These are phyloP conservation scores for Protomyctophum bolini DNA, from an alignment of 2,113 vertebrate genomes.

Conservation along the genomic window DNA sequence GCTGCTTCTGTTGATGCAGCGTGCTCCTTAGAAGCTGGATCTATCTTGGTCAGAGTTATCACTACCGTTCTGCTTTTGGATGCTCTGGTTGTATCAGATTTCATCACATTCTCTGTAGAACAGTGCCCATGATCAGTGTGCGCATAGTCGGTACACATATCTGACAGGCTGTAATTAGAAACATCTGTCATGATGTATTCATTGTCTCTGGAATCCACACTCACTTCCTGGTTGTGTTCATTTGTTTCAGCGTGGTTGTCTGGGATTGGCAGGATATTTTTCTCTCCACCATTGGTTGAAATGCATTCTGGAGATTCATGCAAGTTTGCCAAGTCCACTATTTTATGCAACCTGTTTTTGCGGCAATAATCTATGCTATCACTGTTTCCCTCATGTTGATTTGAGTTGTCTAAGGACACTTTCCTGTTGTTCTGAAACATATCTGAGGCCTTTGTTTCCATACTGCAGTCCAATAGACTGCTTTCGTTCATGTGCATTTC, in stretches of 20 bases:
- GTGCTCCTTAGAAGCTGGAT: constrained; percentile 16
- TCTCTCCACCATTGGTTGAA: constrained; percentile 12
- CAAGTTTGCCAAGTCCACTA: background rate
- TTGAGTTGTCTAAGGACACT: background rate
- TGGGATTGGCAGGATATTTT: background rate
- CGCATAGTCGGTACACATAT: background rate
- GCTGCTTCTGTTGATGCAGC: background rate
- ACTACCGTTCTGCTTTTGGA: constrained; percentile 13
- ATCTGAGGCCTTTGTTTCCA: background rate
- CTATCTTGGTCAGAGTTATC: constrained; percentile 24
- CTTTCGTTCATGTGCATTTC: constrained; percentile 2
- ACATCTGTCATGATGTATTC: background rate
- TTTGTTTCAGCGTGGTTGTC: background rate
- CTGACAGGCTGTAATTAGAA: background rate
- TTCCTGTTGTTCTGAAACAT: constrained; percentile 7
- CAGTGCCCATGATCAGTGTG: background rate
- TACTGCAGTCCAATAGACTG: background rate
- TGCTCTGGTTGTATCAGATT: background rate
- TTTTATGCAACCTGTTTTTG: background rate
- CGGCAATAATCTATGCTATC: background rate
- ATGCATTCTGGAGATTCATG: background rate
- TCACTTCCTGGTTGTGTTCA: background rate
- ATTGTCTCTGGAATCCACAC: background rate
- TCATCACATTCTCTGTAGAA: background rate
- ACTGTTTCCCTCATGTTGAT: background rate